Evolutionary conservation across 2,888 invertebrate genomes (phyloP), one percentile per base, ranked within the genome.

Genomic region (Petrolisthes manimaculis): DNA sequence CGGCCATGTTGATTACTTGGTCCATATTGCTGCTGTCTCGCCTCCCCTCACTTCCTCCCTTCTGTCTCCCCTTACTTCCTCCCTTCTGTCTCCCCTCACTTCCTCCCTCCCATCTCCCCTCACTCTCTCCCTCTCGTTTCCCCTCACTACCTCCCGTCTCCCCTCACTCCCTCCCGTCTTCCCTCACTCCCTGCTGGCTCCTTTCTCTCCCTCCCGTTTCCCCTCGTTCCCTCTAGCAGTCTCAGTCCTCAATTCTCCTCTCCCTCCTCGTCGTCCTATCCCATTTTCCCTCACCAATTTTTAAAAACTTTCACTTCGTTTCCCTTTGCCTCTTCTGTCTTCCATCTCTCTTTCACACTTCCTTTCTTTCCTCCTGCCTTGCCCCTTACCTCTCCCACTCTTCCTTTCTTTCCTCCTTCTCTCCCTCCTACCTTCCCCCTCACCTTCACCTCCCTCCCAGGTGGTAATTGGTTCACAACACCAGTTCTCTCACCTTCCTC

Each of bases 401-500:
- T 3, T 51, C 4, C 24, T 37, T 51, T 5, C 53, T 12, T 54
- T 54, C 5, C 53, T 21, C n/a, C n/a, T 9, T 55, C 21, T 53
- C 83, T 5, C 54, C 12, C 24, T 54, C 54, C 54, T 54, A 1
- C 53, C 37, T 14, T 79, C 54, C 21, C 24, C 21, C 56, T 53
- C 8, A n/a, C 54, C n/a, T 53, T 83, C 82, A 14, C 71, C 83
- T 75, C 74, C 9, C 74, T 55, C 84, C 67, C 55, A 77, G 77
- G 53, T 54, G 67, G 78, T 79, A 71, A 80, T 79, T 80, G 79
- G 80, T 53, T 67, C n/a, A 21, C 77, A 14, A 37, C 84, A 77
- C 83, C 69, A 74, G 55, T 75, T 75, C 75, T 71, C 74, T 55
- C 21, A 67, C 75, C 84, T 83, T 56, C 75, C 75, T 84, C 84